phyloP scores from a whole-genome alignment of 2,797 vertebrate species.

The Scyliorhinus canicula region DNA sequence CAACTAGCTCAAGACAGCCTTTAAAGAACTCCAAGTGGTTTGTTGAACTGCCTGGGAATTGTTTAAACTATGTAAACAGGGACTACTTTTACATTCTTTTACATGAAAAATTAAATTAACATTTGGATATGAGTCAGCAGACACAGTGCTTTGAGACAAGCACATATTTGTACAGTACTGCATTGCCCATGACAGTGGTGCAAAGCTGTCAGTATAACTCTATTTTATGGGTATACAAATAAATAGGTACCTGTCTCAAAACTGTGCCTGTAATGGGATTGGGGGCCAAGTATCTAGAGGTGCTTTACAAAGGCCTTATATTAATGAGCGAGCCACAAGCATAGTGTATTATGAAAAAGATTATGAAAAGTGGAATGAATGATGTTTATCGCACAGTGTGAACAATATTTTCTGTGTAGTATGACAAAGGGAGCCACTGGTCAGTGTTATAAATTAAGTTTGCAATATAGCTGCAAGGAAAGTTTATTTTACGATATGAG shows the following conservation, averaged over 20 bases:
- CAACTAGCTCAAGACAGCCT: neutral
- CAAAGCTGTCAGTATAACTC: neutral
- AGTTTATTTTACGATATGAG: neutral
- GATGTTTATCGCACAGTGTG: neutral
- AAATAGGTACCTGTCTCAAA: neutral
- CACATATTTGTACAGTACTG: neutral
- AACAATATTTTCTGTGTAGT: neutral
- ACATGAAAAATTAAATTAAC: neutral
- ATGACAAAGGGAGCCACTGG: neutral
- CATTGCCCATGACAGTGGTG: neutral
- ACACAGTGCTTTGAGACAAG: neutral
- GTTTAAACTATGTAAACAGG: neutral
- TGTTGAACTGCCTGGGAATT: neutral
- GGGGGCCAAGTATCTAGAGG: neutral
- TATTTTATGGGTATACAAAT: neutral
- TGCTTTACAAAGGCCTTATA: neutral
- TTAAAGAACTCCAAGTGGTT: neutral
- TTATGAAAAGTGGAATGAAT: neutral
- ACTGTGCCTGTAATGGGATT: neutral
- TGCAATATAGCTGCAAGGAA: neutral
- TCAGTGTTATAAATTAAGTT: neutral
- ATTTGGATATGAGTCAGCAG: neutral
- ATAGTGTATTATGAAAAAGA: neutral
- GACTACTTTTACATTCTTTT: neutral
- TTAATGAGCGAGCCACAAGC: neutral